Conservation (phyloP, 2,113 vertebrate genomes). For the Chloroceryle aenea region DNA sequence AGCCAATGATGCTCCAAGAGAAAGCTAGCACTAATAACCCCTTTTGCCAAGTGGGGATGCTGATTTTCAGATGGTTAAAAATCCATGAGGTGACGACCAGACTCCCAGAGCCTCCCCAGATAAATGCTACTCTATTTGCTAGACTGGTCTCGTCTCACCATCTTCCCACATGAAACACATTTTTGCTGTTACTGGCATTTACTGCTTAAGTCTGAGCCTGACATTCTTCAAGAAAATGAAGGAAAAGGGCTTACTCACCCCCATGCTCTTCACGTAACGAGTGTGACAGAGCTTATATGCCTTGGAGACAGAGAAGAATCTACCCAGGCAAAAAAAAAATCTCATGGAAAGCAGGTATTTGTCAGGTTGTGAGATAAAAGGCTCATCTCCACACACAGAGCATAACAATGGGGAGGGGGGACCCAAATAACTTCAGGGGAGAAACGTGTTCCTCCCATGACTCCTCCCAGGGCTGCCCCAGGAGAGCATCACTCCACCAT, state of each 20-base stretch:
- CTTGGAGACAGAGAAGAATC: not conserved
- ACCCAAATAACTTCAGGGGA: not conserved
- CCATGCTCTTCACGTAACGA: not conserved
- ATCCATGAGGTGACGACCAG: not conserved
- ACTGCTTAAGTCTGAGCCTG: not conserved
- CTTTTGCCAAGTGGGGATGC: not conserved
- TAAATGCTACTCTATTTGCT: not conserved
- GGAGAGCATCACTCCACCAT: not conserved
- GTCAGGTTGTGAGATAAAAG: conserved; percentile 6
- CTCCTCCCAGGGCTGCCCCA: fast-evolving
- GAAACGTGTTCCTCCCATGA: fast-evolving
- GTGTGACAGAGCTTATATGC: not conserved
- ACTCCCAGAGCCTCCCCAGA: not conserved
- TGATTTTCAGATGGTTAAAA: not conserved
- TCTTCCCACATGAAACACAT: not conserved
- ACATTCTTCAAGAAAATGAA: conserved; percentile 19
- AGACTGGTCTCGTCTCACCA: not conserved
- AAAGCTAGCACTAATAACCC: not conserved
- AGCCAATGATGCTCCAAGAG: not conserved
- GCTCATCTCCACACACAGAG: not conserved
- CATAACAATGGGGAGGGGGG: fast-evolving
- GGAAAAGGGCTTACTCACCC: not conserved
- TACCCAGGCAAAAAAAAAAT: conserved; percentile 3
- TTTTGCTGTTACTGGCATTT: not conserved
- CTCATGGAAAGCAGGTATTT: not conserved